These are phyloP conservation scores for Diabrotica undecimpunctata DNA, from an alignment of 1,140 invertebrate genomes.

Conservation along the genomic window DNA sequence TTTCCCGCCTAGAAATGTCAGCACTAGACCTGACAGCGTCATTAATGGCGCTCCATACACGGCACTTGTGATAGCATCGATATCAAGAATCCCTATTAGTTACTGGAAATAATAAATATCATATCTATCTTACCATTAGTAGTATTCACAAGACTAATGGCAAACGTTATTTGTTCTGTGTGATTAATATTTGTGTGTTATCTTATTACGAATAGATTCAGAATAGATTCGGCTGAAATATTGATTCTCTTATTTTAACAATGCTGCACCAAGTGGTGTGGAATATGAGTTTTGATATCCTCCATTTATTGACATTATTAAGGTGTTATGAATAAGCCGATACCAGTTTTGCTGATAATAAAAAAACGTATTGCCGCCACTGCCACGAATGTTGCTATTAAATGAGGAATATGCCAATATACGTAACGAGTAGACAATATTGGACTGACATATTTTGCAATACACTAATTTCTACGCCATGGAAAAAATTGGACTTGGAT, in stretches of 20 bases:
- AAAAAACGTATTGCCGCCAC: no score
- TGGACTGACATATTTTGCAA: no score
- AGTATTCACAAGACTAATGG: neutral
- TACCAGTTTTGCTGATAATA: no score
- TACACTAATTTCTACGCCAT: no score
- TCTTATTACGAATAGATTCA: neutral
- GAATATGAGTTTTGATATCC: neutral
- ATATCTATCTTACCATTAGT: neutral
- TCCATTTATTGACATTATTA: neutral
- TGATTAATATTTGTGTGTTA: neutral
- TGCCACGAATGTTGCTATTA: no score
- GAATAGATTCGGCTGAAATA: no score
- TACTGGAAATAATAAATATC: neutral
- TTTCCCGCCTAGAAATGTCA: no score
- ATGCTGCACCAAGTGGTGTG: neutral
- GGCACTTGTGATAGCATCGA: neutral
- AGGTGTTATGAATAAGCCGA: no score
- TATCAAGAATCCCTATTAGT: neutral
- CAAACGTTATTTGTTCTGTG: neutral
- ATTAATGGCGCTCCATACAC: neutral
- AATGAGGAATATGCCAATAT: no score
- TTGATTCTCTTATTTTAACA: neutral
- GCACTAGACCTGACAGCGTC: neutral
- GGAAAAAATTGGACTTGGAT: no score
- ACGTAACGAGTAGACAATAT: no score